Conservation (phyloP, 2,797 vertebrate genomes). For the Labroides dimidiatus region DNA sequence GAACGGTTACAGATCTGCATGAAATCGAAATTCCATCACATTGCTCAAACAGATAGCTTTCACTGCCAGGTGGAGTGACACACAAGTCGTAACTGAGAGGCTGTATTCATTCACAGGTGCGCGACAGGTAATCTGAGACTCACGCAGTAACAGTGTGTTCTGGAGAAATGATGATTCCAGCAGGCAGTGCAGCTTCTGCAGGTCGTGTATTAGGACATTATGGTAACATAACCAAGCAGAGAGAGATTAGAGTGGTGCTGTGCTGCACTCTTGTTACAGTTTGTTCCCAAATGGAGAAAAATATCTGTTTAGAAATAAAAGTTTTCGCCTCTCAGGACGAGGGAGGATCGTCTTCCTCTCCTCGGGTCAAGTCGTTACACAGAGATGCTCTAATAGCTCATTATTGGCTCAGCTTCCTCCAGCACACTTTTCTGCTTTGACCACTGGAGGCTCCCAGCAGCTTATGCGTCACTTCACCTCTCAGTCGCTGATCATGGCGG, state of each 20-base stretch:
- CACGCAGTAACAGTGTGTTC: conserved; percentile 7
- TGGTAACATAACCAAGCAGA: conserved; percentile 9
- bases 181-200: conserved; percentile 34
- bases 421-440: conserved; percentile 55
- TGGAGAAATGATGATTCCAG: conserved; percentile 44
- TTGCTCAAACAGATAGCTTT: neutral
- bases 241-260: neutral
- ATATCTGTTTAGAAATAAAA: conserved; percentile 14
- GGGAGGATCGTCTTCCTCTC: conserved; percentile 40
- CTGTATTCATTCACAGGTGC: conserved; percentile 41
- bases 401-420: conserved; percentile 65
- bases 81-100: neutral
- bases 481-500: conserved; percentile 88
- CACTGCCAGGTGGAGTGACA: conserved; percentile 3
- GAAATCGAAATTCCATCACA: conserved; percentile 19
- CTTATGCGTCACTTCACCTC: conserved; percentile 77
- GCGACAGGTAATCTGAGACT: conserved; percentile 58
- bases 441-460: conserved; percentile 78
- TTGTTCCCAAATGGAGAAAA: conserved; percentile 8
- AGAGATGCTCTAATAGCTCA: conserved; percentile 53
- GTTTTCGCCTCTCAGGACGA: conserved; percentile 9
- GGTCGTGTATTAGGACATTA: conserved; percentile 12
- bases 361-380: conserved; percentile 55
- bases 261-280: conserved; percentile 9
- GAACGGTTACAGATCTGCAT: too few relatives aligned